phyloP scores from a whole-genome alignment of 2,797 vertebrate genomes.

The Neosilurus mollespiculum region DNA sequence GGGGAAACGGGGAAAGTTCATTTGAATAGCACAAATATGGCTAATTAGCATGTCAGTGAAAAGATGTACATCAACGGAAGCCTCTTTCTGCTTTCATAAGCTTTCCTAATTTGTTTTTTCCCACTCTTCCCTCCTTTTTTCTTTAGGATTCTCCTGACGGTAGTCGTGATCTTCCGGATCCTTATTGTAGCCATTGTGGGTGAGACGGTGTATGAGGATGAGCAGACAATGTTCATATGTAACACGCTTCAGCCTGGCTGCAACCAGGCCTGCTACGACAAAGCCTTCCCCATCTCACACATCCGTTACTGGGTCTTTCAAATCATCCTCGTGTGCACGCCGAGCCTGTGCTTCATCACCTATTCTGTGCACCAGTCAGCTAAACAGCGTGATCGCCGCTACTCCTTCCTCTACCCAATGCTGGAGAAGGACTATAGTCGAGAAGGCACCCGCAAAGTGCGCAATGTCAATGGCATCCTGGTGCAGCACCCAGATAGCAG shows the following conservation, averaged over 20 bases:
- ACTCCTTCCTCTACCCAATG: conserved; percentile 81
- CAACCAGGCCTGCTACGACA: conserved; percentile 91
- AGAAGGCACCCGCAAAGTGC: conserved; percentile 67
- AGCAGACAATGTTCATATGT: conserved; percentile 90
- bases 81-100: conserved; percentile 6
- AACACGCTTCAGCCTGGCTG: conserved; percentile 91
- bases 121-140: conserved; percentile 16
- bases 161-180: conserved; percentile 92
- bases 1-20: conserved; percentile 10
- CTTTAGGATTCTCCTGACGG: conserved; percentile 85
- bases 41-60: conserved; percentile 45
- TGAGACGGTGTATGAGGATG: conserved; percentile 88
- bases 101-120: conserved; percentile 32
- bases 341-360: conserved; percentile 88
- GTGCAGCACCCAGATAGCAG: conserved; percentile 71
- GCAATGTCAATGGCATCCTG: conserved; percentile 75
- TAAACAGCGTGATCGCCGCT: conserved; percentile 80
- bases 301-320: conserved; percentile 90
- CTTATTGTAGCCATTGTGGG: conserved; percentile 89
- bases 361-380: conserved; percentile 85
- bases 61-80: conserved; percentile 35
- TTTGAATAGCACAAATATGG: conserved; percentile 34
- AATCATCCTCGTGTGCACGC: conserved; percentile 85
- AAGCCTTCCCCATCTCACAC: conserved; percentile 90
- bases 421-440: conserved; percentile 73